Conservation (phyloP, 2,888 invertebrate species). For the Branchellion lobata region DNA sequence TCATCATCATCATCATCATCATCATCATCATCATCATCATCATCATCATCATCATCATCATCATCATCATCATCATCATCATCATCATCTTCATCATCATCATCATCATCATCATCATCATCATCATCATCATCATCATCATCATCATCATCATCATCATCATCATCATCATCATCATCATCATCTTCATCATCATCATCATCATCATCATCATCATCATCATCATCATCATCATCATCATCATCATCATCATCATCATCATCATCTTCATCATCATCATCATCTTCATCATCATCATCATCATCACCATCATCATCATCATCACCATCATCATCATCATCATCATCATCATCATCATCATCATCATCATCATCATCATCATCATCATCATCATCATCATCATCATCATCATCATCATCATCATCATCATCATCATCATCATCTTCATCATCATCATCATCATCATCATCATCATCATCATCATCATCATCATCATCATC, state of each 20-base stretch:
- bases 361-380: constrained; percentile 43
- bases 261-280: constrained; percentile 44
- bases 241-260: constrained; percentile 43
- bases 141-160: constrained; percentile 43
- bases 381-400: constrained; percentile 45
- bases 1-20: constrained; percentile 41
- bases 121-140: constrained; percentile 41
- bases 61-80: constrained; percentile 40
- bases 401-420: constrained; percentile 40
- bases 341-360: constrained; percentile 31
- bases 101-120: constrained; percentile 41
- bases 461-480: constrained; percentile 42
- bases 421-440: constrained; percentile 27
- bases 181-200: constrained; percentile 34
- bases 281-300: constrained; percentile 40
- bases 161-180: constrained; percentile 41
- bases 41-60: constrained; percentile 42
- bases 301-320: constrained; percentile 25
- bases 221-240: constrained; percentile 31
- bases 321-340: constrained; percentile 11
- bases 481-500: constrained; percentile 38
- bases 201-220: constrained; percentile 40
- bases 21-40: constrained; percentile 3
- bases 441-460: constrained; percentile 31
- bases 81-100: constrained; percentile 32